Base-by-base conservation (phyloP, 2,113 vertebrate genomes). In the Tricholaema leucomelas region DNA sequence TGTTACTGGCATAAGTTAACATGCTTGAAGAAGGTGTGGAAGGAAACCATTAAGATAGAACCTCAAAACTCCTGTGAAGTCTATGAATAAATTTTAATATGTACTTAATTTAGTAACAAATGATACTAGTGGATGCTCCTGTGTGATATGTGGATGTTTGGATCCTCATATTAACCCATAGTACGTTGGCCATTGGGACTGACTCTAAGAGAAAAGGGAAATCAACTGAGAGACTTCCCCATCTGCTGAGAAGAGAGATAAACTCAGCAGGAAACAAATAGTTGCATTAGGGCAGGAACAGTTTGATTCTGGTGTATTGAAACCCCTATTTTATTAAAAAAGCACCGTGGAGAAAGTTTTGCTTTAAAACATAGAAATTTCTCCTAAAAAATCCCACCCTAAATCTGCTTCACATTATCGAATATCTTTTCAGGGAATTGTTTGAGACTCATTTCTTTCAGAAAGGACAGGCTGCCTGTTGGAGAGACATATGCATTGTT, bases 401-500 rank as follows among this genome's bases (percentile, higher is more conserved):
- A 73, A 77, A 27, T 93, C 91, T 95, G 92, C 35, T 92, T 88
- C 60, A 12, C 46, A 63, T 94, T 92, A 87, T 76, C 40, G 80
- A 72, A 18, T 88, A 50, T 50, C 31, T 88, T 86, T 95, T 79
- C 15, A 71, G 93, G 87, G 90, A 94, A 60, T 93, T 92, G 50
- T 50, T 66, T 76, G 66, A 85, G 55, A 73, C n/a, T 42, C 42
- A 4, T 58, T 60, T 71, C 56, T 35, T 65, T 23, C 64, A 87
- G 17, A 63, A 81, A 89, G 88, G 71, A 35, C 75, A 73, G 63
- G 40, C 88, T 93, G 92, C 35, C 54, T 81, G 38, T 84, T 92
- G 81, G 83, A 88, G 91, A 80, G 78, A 86, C 91, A 92, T 84
- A 74, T 72, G 91, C 75, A 93, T 94, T 93, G 93, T 94, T 95